Evolutionary conservation across 2,888 invertebrate genomes (phyloP).

Genomic region (Tetropium fuscum): DNA sequence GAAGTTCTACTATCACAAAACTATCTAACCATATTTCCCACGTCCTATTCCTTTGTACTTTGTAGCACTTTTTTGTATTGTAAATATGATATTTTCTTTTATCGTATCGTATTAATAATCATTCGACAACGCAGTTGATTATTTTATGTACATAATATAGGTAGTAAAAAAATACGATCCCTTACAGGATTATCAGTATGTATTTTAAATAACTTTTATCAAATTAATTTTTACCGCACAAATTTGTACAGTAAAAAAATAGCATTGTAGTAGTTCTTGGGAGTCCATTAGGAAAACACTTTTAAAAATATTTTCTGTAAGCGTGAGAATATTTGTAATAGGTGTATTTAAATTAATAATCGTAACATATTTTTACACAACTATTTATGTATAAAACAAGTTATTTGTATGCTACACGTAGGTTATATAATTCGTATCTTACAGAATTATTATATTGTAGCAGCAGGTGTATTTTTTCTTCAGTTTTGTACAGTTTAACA

Average conservation of each 20-base stretch:
- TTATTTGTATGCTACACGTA: conserved; percentile 36
- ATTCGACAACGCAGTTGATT: background rate
- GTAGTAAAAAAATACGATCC: conserved; percentile 6
- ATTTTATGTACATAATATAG: conserved; percentile 16
- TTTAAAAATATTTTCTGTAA: conserved; percentile 41
- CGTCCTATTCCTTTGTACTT: too few species aligned
- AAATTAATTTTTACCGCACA: conserved; percentile 29
- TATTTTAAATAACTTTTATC: background rate
- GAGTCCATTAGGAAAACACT: conserved; percentile 31
- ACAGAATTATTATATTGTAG: conserved; percentile 25
- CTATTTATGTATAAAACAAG: conserved; percentile 54
- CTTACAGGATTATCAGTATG: conserved; percentile 7
- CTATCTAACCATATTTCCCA: too few species aligned
- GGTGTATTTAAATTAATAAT: conserved; percentile 55
- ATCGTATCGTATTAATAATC: background rate
- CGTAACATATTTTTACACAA: conserved; percentile 57
- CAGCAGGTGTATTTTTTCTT: conserved; percentile 26
- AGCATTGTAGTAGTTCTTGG: conserved; percentile 31
- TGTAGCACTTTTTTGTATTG: too few species aligned
- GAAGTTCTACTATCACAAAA: too few species aligned
- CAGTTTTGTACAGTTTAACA: conserved; percentile 38
- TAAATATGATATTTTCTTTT: too few species aligned
- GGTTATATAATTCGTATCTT: conserved; percentile 39
- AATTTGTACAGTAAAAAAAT: conserved; percentile 36
- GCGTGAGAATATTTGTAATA: conserved; percentile 45